Evolutionary conservation across 2,113 vertebrate species (phyloP).

Genomic region (Stigmatopora nigra): DNA sequence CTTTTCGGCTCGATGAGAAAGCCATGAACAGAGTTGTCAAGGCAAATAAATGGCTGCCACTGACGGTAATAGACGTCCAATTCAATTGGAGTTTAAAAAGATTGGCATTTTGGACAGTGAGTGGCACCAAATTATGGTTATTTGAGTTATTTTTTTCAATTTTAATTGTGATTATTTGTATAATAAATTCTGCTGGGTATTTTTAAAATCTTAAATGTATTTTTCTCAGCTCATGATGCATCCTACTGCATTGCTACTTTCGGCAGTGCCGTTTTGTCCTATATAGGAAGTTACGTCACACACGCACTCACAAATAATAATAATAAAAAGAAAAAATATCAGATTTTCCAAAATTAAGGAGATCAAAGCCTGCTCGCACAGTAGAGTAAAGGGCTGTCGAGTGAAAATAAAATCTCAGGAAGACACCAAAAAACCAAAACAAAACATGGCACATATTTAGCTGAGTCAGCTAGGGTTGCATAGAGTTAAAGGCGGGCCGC

Average conservation of each 20-base stretch:
- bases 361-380: conserved; percentile 48
- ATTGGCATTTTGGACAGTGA: too few relatives aligned
- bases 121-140: too few relatives aligned
- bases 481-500: conserved; percentile 60
- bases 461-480: conserved; percentile 76
- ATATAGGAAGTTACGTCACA: conserved; percentile 62
- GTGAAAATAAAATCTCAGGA: conserved; percentile 60
- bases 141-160: not conserved
- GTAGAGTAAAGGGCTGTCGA: conserved; percentile 56
- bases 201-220: conserved; percentile 8
- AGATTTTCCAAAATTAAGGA: conserved; percentile 51
- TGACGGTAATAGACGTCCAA: too few relatives aligned
- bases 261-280: conserved; percentile 69
- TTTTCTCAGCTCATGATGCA: conserved; percentile 51
- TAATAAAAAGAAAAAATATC: conserved; percentile 50
- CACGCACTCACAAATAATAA: conserved; percentile 46
- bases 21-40: conserved; percentile 45
- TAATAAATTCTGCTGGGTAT: conserved; percentile 39
- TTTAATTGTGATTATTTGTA: conserved; percentile 19
- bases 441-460: conserved; percentile 78
- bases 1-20: conserved; percentile 66
- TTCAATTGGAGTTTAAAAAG: too few relatives aligned
- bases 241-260: conserved; percentile 49
- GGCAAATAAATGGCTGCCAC: too few relatives aligned
- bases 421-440: conserved; percentile 71